Evolutionary conservation across 2,888 invertebrate species (phyloP), one percentile per base, ranked within the genome.

Genomic region (Xanthorhoe spadicearia): DNA sequence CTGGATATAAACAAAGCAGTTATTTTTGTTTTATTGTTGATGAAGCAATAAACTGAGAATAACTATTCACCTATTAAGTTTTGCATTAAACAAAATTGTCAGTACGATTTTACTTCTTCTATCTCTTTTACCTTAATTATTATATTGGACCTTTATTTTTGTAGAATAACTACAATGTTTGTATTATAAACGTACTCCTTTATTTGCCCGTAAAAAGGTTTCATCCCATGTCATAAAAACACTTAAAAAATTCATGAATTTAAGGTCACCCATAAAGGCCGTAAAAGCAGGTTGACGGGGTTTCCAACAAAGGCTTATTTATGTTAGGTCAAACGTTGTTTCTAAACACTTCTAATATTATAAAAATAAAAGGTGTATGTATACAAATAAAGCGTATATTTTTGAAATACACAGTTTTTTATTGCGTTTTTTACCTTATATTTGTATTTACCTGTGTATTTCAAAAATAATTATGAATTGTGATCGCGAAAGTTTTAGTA

Each of bases 171-270:
- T 43, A 13, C 38, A 43, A 43, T 43, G 13, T 43, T 50, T 9
- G 8, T 50, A 19, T 50, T 19, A 13, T 19, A 13, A 50, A 19
- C 13, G 18, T 35, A 53, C 28, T 35, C 18, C 32, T 49, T 58
- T 58, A 51, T 57, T 57, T 57, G 17, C 3, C 32, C 46, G 43
- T 43, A 54, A 62, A 48, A 63, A 56, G 28, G 62, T 43, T 57
- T 43, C 35, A 35, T 51, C 28, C 43, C 61, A 53, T 56, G 66
- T 32, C 61, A 56, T 57, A 32, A 57, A 51, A 52, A 50, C 38
- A 38, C 35, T 64, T 59, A 13, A 58, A 58, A 65, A 69, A 69
- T 68, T 69, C 69, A 73, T 70, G 65, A 67, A 61, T 66, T 64
- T 64, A 65, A 57, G 65, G 64, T 65, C 61, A 63, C 62, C 54